Percentiles rank a stretch among this genome's conserved stretches.
These are phyloP conservation scores for Lucilia sericata DNA, from an alignment of 1,140 invertebrate genomes.

Conservation along the genomic window DNA sequence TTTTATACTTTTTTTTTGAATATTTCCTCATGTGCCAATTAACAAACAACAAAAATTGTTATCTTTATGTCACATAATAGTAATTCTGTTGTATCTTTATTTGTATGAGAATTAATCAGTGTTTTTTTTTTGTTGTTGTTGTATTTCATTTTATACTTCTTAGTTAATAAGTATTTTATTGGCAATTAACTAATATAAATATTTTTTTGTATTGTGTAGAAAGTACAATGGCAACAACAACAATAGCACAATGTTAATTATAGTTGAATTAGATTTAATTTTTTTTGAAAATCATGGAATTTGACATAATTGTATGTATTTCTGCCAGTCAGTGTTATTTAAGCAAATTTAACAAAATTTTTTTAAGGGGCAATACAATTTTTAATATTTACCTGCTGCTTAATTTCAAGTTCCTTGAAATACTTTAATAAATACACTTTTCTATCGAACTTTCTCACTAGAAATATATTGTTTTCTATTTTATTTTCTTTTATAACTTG, in stretches of 20 bases:
- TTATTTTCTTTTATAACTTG: background rate
- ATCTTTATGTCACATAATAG: background rate
- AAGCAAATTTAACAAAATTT: background rate
- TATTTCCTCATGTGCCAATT: background rate
- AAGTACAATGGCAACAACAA: background rate
- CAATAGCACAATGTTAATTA: background rate
- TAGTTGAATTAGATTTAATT: background rate
- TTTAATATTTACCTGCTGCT: background rate
- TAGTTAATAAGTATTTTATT: background rate
- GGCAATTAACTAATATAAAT: background rate
- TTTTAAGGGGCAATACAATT: background rate
- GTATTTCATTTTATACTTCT: background rate
- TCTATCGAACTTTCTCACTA: constrained; percentile 25
- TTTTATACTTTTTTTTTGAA: background rate
- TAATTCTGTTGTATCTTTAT: background rate
- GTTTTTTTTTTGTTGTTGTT: background rate
- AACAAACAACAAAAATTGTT: background rate
- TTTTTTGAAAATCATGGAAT: background rate
- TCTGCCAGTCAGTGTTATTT: background rate
- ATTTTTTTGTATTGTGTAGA: background rate
- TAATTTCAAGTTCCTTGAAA: background rate
- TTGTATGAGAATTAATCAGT: background rate
- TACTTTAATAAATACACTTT: background rate
- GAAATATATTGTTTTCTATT: background rate
- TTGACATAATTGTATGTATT: background rate